Conservation (phyloP, 2,797 vertebrate species). For the Tapirus indicus region DNA sequence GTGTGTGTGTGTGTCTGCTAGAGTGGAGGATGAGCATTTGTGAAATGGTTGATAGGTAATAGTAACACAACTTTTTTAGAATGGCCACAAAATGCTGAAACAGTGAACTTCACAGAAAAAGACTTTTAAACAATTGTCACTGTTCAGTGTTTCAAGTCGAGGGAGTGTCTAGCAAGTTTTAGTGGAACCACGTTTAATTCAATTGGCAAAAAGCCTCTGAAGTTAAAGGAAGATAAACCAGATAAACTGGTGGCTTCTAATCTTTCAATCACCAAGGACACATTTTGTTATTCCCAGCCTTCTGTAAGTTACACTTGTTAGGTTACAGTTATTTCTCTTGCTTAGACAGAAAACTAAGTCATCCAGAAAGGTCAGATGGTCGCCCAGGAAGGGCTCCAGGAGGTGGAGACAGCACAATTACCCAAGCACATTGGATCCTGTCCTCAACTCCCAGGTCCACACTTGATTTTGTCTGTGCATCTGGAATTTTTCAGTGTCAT, state of each 20-base stretch:
- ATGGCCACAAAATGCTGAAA: too few relatives aligned
- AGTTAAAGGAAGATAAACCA: background rate
- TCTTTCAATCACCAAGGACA: constrained; percentile 3
- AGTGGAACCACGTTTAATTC: background rate
- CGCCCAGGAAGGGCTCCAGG: background rate
- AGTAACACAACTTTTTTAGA: too few relatives aligned
- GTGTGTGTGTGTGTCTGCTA: too few relatives aligned
- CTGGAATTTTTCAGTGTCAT: background rate
- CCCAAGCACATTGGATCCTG: background rate
- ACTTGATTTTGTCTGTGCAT: background rate
- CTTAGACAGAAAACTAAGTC: background rate
- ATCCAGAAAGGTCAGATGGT: background rate
- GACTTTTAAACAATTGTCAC: too few relatives aligned
- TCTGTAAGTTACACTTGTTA: background rate
- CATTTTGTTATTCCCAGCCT: background rate
- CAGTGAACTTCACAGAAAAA: too few relatives aligned
- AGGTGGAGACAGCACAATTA: background rate
- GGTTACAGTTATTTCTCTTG: background rate
- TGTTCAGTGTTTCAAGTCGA: too few relatives aligned
- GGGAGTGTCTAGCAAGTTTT: too few relatives aligned
- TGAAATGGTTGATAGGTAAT: too few relatives aligned
- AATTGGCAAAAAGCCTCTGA: background rate
- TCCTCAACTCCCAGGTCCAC: background rate
- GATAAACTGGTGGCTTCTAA: background rate
- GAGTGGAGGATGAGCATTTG: too few relatives aligned